phyloP scores from a whole-genome alignment of 2,797 vertebrate species.

The Phataginus tricuspis region DNA sequence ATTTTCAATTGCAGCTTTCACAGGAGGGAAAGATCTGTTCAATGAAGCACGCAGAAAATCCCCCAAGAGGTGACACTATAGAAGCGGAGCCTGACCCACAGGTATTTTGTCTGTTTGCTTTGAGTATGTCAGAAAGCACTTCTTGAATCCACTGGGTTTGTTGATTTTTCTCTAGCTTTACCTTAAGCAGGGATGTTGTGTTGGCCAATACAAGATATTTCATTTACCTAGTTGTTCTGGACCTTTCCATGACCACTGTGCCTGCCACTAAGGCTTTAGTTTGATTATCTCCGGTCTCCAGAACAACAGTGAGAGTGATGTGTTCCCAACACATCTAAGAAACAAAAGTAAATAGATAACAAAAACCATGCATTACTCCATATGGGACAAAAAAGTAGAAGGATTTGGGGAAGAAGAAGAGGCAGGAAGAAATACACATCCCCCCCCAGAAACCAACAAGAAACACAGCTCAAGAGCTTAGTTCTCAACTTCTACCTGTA shows the following conservation, averaged over 20 bases:
- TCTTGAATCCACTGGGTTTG: not conserved
- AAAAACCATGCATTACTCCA: not conserved
- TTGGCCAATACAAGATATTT: not conserved
- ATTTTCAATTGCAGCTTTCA: slow-evolving; percentile 49
- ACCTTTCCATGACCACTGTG: not conserved
- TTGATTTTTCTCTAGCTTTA: not conserved
- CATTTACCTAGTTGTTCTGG: not conserved
- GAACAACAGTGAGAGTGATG: not conserved
- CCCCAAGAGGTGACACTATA: slow-evolving; percentile 54
- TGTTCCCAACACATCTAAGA: not conserved
- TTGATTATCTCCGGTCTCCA: not conserved
- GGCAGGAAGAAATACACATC: not conserved
- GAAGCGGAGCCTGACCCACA: slow-evolving; percentile 76
- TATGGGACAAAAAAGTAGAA: not conserved
- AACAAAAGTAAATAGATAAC: not conserved
- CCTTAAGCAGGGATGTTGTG: not conserved
- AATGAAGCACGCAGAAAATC: slow-evolving; percentile 72
- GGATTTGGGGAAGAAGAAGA: not conserved
- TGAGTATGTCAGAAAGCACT: not conserved
- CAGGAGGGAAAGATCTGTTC: slow-evolving; percentile 83
- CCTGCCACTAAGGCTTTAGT: not conserved
- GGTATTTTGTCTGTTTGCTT: slow-evolving; percentile 74
- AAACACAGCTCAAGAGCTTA: not conserved
- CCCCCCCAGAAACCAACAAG: not conserved
- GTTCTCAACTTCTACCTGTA: not conserved